Evolutionary conservation across 1,140 invertebrate genomes (phyloP).

Genomic region (Pogonus chalceus): DNA sequence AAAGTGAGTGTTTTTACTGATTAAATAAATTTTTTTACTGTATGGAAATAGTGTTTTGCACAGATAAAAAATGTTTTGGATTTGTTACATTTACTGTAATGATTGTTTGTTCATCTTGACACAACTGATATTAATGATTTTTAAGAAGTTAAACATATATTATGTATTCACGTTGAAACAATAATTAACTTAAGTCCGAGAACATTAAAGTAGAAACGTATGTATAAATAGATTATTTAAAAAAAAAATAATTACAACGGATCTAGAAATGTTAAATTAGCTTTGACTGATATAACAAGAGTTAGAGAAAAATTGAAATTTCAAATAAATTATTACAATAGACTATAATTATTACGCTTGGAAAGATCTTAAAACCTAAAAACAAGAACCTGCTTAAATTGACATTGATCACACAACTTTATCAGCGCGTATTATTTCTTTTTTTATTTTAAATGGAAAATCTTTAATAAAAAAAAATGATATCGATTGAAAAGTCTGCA

Average conservation of each 20-base stretch:
- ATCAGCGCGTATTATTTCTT: constrained; percentile 3
- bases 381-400: constrained; percentile 20
- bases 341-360: constrained; percentile 18
- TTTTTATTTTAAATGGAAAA: not conserved
- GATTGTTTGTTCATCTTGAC: not conserved
- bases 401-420: constrained; percentile 32
- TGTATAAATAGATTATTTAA: not conserved
- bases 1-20: constrained; percentile 30
- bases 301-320: constrained; percentile 18
- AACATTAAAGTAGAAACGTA: not conserved
- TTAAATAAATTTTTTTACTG: constrained; percentile 1
- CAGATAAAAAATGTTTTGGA: constrained; percentile 4
- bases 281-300: constrained; percentile 3
- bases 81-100: constrained; percentile 4
- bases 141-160: not conserved
- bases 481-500: not conserved
- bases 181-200: not conserved
- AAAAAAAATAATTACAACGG: too few relatives aligned
- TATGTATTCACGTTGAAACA: not conserved
- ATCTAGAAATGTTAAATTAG: constrained; percentile 1
- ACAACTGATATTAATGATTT: not conserved
- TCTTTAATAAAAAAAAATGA: not conserved
- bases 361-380: constrained; percentile 17
- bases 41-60: constrained; percentile 4
- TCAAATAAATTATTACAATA: constrained; percentile 25